phyloP scores from a whole-genome alignment of 2,888 invertebrate species.

The Cephus runcator region DNA sequence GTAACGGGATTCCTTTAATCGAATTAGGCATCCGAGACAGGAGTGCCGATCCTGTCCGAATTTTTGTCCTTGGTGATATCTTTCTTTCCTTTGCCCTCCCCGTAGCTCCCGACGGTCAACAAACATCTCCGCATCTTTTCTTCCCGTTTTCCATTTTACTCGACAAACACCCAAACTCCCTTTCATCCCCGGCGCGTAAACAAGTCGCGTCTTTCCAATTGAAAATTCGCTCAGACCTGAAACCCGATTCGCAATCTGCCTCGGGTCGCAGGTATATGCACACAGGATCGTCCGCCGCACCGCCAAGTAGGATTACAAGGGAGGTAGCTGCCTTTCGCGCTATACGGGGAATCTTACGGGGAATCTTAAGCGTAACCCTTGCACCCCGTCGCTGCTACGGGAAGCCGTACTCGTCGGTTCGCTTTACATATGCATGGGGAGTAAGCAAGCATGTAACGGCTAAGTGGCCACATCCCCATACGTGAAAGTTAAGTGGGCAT shows the following conservation, averaged over 20 bases:
- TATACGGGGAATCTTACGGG: background rate
- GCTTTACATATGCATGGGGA: constrained; percentile 50
- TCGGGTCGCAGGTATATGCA: background rate
- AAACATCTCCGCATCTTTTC: constrained; percentile 14
- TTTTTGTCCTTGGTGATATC: constrained; percentile 8
- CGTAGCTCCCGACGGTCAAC: background rate
- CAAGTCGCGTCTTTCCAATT: background rate
- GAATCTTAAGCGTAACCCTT: background rate
- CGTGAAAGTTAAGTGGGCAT: constrained; percentile 60
- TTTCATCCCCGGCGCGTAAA: background rate
- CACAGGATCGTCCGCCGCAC: background rate
- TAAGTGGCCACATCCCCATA: constrained; percentile 54
- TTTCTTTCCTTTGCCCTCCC: background rate
- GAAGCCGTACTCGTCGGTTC: constrained; percentile 27
- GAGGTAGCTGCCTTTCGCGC: background rate
- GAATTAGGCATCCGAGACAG: background rate
- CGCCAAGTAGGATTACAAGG: background rate
- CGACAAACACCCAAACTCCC: background rate
- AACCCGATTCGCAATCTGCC: background rate
- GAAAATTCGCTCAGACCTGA: background rate
- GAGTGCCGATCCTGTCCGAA: background rate
- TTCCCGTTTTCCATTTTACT: background rate
- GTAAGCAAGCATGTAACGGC: constrained; percentile 55
- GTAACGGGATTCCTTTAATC: background rate
- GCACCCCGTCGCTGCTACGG: background rate